Base-by-base conservation (phyloP, 1,140 invertebrate genomes). In the silkworm (Bombyx mori) region DNA sequence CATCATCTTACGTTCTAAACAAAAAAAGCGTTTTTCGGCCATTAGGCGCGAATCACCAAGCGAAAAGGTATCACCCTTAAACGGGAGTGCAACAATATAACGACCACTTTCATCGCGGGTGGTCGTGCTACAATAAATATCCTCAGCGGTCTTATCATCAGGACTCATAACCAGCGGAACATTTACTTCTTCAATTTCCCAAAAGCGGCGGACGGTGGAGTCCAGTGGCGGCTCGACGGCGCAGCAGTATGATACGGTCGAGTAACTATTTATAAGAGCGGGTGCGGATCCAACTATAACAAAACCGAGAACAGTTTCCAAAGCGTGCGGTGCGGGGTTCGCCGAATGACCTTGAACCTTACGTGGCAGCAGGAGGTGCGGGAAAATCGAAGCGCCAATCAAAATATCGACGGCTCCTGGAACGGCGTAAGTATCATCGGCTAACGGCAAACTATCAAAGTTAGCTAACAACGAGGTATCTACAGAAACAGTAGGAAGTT, bases 341-440 rank as follows among this genome's bases (percentile, higher is more conserved):
- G 58, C 43, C 35, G 56, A 22, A 6, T 52, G 48, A 52, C 54
- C 48, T 8, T 10, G 50, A 44, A 67, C 59, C 9, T 54, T 56
- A 52, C 56, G 43, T 8, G 59, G 56, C 6, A 67, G 47, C 18
- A 61, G 9, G 22, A 67, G 50, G 22, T 63, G 65, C 5, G 65
- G 65, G 58, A 66, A 66, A 35, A 66, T 56, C 43, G 61, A 54
- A 46, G 64, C 64, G 6, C 64, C 64, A 46, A 63, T 54, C 22
- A 66, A 54, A 8, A 63, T 22, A 42, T 66, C 65, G 43, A 66
- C 56, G 10, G 51, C 51, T 48, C 52, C 57, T n/a, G 58, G 60
- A 9, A 49, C 22, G 12, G 54, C 43, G 9, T 52, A 60, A 12
- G 59, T 56, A n/a, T 56, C 54, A 42, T 60, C 59, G 7, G 59